Percentiles rank a stretch among this genome's conserved stretches.
phyloP scores from a whole-genome alignment of 2,888 invertebrate genomes.

The Caenorhabditis sulstoni region DNA sequence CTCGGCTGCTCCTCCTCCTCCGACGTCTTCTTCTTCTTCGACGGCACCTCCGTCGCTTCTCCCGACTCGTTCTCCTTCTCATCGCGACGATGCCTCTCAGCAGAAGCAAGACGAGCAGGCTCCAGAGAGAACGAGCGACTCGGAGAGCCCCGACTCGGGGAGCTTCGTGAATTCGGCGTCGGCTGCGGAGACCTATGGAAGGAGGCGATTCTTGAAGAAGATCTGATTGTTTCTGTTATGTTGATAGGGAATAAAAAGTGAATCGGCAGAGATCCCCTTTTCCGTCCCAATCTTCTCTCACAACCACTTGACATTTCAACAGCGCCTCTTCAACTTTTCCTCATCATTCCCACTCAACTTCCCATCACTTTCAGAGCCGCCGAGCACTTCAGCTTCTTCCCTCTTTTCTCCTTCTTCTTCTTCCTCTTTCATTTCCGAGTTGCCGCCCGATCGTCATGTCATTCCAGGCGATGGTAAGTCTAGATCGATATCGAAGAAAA shows the following conservation, averaged over 20 bases:
- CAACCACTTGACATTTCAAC: constrained; percentile 39
- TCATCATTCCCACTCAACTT: constrained; percentile 10
- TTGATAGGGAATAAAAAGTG: neutral
- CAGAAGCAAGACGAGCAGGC: neutral
- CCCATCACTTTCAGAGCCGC: constrained; percentile 2
- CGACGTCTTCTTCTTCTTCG: constrained; percentile 12
- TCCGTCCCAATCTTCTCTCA: neutral
- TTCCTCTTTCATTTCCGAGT: constrained; percentile 8
- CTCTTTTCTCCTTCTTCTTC: neutral
- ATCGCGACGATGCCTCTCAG: neutral
- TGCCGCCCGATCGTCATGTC: constrained; percentile 28
- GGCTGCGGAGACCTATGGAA: constrained; percentile 1
- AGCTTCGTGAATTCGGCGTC: constrained; percentile 8
- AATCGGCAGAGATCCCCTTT: neutral
- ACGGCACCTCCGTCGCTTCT: constrained; percentile 21
- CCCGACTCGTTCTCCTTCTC: constrained; percentile 20
- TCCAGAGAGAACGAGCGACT: constrained; percentile 10
- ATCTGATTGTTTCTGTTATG: neutral
- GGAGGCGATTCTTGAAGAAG: constrained; percentile 11
- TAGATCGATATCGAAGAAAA: neutral
- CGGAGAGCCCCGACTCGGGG: neutral
- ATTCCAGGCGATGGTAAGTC: constrained; percentile 61
- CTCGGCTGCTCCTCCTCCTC: neutral
- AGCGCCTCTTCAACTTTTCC: constrained; percentile 14
- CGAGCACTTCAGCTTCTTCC: constrained; percentile 1